Base-by-base conservation (phyloP, 2,888 invertebrate species). In the Apeira syringaria region DNA sequence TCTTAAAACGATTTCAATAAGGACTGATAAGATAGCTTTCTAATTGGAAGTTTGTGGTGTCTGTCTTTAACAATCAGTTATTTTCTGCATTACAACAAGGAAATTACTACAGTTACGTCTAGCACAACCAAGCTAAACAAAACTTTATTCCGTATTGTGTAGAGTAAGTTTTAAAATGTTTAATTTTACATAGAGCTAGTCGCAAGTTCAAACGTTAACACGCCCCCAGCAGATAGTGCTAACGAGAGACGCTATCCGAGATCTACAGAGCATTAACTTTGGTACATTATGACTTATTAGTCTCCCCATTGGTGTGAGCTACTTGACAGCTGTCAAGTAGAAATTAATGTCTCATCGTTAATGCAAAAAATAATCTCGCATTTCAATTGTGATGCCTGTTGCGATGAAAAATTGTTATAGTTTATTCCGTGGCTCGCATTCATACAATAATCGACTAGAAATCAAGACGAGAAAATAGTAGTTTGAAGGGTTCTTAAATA, bases 221-320 rank as follows among this genome's bases (percentile, higher is more conserved):
- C 73, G 69, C 72, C 69, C 68, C 62, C 55, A 56, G 37, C 46
- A 61, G 73, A 75, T 78, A 73, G 64, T 64, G 67, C 76, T 75
- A 80, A 80, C 77, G 73, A 80, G 78, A 51, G 51, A 43, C 56
- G 56, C 61, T 76, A 79, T 78, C 78, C 59, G 50, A 42, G 61
- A 72, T 71, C 69, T 61, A 57, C 50, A 45, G 39, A 56, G 50
- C 55, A 67, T 63, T 66, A 65, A 59, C 55, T 56, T 57, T 56
- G 55, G 49, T 59, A 55, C 60, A 61, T 61, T 64, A 61, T 55
- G 56, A 64, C 61, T 66, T 66, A 69, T 68, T 64, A 61, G 43
- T 40, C 47, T 20, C 7, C 5, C 50, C 56, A 49, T 56, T 52
- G 42, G 36, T 49, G 47, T 24, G 48, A 49, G 41, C 25, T 9